Evolutionary conservation across 1,140 invertebrate species (phyloP).

Genomic region (Berghia stephanieae): DNA sequence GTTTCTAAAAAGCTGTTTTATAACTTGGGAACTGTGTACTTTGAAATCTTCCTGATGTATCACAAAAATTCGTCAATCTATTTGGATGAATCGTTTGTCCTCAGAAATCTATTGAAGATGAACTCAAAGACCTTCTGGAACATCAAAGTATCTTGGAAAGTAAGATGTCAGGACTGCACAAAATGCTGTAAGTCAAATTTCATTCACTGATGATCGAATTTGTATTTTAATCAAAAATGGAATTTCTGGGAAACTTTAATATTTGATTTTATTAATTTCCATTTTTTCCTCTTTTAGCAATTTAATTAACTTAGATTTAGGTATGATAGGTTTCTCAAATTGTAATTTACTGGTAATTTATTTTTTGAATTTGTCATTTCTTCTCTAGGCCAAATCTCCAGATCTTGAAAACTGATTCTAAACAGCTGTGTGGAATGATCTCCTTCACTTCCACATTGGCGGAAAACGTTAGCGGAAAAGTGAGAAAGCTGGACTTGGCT

Average conservation of each 20-base stretch:
- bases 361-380: constrained; percentile 16
- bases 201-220: background rate
- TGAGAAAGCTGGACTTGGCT: constrained; percentile 90
- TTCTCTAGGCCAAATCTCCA: constrained; percentile 74
- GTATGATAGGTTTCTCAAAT: background rate
- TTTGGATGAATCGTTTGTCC: background rate
- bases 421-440: constrained; percentile 70
- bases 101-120: constrained; percentile 71
- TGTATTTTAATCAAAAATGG: no score
- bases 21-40: background rate
- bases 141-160: constrained; percentile 74
- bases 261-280: background rate
- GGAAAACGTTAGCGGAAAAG: constrained; percentile 95
- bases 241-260: background rate
- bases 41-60: background rate
- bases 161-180: constrained; percentile 74
- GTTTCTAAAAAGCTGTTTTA: no score
- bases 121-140: constrained; percentile 73
- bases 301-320: background rate
- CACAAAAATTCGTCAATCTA: background rate
- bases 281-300: background rate
- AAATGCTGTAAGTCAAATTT: constrained; percentile 61
- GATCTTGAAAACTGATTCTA: constrained; percentile 76
- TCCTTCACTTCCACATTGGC: constrained; percentile 86
- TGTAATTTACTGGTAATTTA: background rate